Conservation (phyloP, 2,797 vertebrate genomes). For the Numenius phaeopus region DNA sequence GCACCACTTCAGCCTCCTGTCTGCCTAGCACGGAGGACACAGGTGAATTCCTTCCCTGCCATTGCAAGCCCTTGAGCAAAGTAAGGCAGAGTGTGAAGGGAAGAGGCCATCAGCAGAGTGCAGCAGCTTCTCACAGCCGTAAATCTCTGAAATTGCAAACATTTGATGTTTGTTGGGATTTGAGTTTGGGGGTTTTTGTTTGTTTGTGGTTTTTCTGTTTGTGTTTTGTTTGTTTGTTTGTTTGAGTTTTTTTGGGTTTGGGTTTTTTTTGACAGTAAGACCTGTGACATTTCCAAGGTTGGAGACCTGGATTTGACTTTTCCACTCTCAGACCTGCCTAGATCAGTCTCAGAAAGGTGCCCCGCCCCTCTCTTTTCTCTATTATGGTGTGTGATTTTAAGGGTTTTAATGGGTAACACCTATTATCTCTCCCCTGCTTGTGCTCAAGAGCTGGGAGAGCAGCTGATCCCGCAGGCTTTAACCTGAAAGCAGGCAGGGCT, state of each 20-base stretch:
- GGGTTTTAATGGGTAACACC: not conserved
- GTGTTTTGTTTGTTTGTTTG: not conserved
- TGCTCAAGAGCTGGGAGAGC: not conserved
- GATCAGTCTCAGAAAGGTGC: not conserved
- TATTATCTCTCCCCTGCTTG: not conserved
- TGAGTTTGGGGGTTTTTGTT: not conserved
- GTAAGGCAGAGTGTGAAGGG: not conserved
- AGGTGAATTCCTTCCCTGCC: not conserved
- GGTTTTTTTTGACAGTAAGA: not conserved
- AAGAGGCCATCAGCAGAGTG: not conserved
- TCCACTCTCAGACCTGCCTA: not conserved
- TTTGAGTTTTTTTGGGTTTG: not conserved
- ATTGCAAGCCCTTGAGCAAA: fast-evolving
- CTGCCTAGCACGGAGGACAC: not conserved
- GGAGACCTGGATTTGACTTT: not conserved
- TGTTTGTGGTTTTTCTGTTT: not conserved
- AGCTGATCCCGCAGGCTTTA: not conserved
- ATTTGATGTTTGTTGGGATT: not conserved
- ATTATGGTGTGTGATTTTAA: not conserved
- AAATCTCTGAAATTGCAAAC: not conserved
- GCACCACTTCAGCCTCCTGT: not conserved
- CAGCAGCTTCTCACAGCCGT: not conserved
- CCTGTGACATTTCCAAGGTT: not conserved
- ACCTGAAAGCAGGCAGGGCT: not conserved
- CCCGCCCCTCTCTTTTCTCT: not conserved